Evolutionary conservation across 1,140 invertebrate genomes (phyloP), one percentile per base, ranked within the genome.

Genomic region (Mycetomoellerius zeteki): DNA sequence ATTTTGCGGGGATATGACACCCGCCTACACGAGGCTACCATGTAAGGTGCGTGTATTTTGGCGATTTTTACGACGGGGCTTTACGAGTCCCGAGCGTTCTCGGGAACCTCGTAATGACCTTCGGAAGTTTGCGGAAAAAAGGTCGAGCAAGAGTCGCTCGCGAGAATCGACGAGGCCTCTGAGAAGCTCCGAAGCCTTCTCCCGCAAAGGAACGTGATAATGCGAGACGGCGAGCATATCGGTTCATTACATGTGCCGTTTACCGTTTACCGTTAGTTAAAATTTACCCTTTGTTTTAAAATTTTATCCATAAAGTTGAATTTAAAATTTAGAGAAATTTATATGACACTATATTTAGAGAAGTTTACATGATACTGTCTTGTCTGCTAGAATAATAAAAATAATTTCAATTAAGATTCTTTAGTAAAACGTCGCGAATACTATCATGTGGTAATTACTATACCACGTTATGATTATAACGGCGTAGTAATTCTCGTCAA

Each of bases 21-120:
- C 71, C 91, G 90, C 91, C 91, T 85, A 92, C 91, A 86, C 87
- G 56, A 78, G n/a, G 77, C 88, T 87, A 85, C 90, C 90, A 89
- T 92, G 75, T 92, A 90, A 86, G 91, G 91, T 87, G 90, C 90
- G 88, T 90, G 88, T 91, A 91, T 91, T 91, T 91, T 91, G 90
- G 91, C 80, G 91, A 91, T 91, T 88, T 91, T 91, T 91, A 91
- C 86, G 90, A 91, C 62, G 5, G 21, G 86, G 73, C 69, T 91
- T 91, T 91, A 91, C 90, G 90, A 91, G 86, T 64, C 72, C 80
- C 73, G 82, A 76, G 75, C 69, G 75, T 85, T 67, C 82, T 84
- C 65, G 71, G 71, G 71, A 80, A 87, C 90, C 77, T 89, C 54
- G 86, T 91, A 91, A 91, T 89, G 90, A 91, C 91, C 88, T 88